These are phyloP conservation scores for Ceyx melanurus DNA, from an alignment of 2,113 vertebrate genomes.

Conservation along the genomic window DNA sequence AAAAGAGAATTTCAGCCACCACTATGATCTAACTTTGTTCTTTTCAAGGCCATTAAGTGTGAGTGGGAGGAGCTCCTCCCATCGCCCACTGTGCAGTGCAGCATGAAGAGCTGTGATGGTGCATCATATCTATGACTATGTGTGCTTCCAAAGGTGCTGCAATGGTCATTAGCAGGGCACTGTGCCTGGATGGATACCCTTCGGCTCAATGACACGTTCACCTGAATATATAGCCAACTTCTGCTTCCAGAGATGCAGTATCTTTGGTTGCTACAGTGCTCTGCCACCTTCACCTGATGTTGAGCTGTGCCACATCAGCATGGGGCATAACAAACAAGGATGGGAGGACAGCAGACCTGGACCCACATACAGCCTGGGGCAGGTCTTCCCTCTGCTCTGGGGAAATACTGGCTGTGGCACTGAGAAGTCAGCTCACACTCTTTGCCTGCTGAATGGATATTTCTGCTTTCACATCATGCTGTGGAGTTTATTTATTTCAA, in stretches of 20 bases:
- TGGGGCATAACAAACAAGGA: neutral
- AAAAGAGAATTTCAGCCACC: neutral
- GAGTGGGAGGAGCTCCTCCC: neutral
- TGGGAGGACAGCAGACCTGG: neutral
- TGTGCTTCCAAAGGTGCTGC: neutral
- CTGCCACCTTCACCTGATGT: neutral
- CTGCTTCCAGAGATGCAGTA: neutral
- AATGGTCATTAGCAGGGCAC: neutral
- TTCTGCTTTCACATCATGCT: neutral
- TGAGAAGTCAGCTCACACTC: neutral
- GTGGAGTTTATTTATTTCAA: neutral
- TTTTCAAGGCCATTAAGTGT: neutral
- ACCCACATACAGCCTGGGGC: neutral
- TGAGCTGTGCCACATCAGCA: neutral
- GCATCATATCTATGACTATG: too few relatives aligned
- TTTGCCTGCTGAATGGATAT: neutral
- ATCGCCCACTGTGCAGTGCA: rapidly evolving
- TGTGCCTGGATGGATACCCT: neutral
- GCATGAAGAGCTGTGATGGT: neutral
- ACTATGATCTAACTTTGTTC: neutral
- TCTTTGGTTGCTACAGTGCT: neutral
- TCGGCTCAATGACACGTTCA: rapidly evolving
- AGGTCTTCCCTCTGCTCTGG: neutral
- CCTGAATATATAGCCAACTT: neutral
- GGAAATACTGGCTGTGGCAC: neutral